Evolutionary conservation across 2,797 vertebrate genomes (phyloP).

Genomic region (Prionace glauca): DNA sequence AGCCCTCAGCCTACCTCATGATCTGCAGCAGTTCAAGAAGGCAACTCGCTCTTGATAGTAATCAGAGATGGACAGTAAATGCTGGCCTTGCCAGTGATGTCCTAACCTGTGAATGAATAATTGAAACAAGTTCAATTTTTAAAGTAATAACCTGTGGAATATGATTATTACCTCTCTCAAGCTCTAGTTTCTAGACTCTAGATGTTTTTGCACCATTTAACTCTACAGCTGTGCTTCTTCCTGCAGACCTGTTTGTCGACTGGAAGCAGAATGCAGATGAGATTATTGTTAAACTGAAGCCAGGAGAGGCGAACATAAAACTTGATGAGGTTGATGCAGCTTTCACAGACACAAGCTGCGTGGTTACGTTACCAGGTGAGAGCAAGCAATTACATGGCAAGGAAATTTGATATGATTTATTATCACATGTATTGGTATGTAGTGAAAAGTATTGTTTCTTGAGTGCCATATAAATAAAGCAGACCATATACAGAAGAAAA

Average conservation of each 20-base stretch:
- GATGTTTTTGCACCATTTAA: neutral
- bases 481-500: too few relatives aligned
- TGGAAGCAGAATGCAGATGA: slow-evolving; percentile 92
- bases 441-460: too few relatives aligned
- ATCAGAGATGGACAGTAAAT: too few relatives aligned
- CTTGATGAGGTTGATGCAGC: slow-evolving; percentile 70
- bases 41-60: too few relatives aligned
- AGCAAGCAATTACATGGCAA: too few relatives aligned
- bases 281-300: slow-evolving; percentile 79
- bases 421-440: too few relatives aligned
- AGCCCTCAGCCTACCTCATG: too few relatives aligned
- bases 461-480: too few relatives aligned
- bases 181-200: neutral
- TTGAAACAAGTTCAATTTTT: neutral
- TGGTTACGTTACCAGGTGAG: slow-evolving; percentile 70
- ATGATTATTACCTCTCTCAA: neutral
- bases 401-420: neutral
- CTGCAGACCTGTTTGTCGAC: slow-evolving; percentile 79
- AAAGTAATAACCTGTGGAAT: neutral
- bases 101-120: too few relatives aligned
- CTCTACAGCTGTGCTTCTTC: slow-evolving; percentile 10
- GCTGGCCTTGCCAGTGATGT: too few relatives aligned
- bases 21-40: too few relatives aligned
- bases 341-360: slow-evolving; percentile 82
- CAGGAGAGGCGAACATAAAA: slow-evolving; percentile 66